Base-by-base conservation (phyloP, 2,113 vertebrate species). In the Hippocampus comes region DNA sequence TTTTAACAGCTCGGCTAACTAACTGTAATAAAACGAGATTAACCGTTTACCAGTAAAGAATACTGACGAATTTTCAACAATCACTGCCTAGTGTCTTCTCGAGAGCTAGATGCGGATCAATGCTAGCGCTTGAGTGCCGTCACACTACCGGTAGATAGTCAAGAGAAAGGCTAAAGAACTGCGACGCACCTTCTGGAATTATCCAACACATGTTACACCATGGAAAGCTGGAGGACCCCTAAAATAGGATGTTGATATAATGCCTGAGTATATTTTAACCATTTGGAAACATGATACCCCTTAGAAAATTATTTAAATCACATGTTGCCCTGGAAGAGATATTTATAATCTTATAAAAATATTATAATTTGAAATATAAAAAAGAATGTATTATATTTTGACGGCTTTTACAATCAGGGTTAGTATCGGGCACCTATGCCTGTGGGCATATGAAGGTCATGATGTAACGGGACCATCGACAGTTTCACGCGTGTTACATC, bases 161-260 rank as follows among this genome's bases (percentile, higher is more conserved):
- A 66, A 42, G 2, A 27, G 42, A 48, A 38, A 20, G 12, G 17
- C 23, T 6, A 14, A 21, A 2, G 2, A 74, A 74, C 53, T 76
- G 59, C 75, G 79, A 60, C 65, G 75, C 66, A 71, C 12, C 56
- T 91, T 92, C 91, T 91, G 73, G 90, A 92, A 92, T 75, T 60
- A 89, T 90, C 89, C 81, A 84, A 89, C 90, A 87, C 89, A 86
- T 90, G 91, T 87, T 86, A 75, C 86, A 80, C 81, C 82, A 88
- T 66, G 72, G 57, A 79, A 18, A 11, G 48, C 49, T 0, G 18
- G 59, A 84, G 77, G 90, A 83, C 87, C 89, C 77, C 41, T 5
- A 20, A 30, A 46, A 20, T 0, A n/a, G 60, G 51, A 1, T 9
- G 27, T 1, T 0, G 1, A 4, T 0, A 0, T 0, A 75, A 15